Evolutionary conservation across 1,140 invertebrate genomes (phyloP).

Genomic region (Trachymyrmex cornetzi): DNA sequence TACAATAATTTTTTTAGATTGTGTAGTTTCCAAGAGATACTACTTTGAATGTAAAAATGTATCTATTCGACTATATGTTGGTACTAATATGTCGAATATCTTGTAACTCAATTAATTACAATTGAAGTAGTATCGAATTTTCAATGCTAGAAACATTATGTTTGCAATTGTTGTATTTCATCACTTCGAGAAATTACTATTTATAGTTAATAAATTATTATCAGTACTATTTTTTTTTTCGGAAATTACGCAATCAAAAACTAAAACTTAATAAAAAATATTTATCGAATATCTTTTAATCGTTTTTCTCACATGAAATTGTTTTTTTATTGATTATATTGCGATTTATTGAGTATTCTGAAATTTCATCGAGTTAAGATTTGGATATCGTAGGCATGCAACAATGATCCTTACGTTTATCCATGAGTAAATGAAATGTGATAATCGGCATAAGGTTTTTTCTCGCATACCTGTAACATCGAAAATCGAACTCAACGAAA

Average conservation of each 20-base stretch:
- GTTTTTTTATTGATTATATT: neutral
- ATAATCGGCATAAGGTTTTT: constrained; percentile 38
- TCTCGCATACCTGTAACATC: constrained; percentile 45
- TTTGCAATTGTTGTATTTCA: neutral
- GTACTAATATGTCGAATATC: neutral
- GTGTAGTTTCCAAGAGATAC: neutral
- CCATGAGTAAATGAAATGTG: constrained; percentile 21
- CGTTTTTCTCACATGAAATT: neutral
- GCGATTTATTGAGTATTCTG: constrained; percentile 14
- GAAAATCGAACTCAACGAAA: constrained; percentile 50
- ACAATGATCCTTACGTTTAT: constrained; percentile 39
- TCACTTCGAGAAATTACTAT: neutral
- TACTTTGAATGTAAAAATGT: neutral
- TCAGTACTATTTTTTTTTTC: neutral
- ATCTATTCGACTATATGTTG: neutral
- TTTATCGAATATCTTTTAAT: constrained; percentile 16
- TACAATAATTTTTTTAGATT: neutral
- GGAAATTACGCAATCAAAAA: neutral
- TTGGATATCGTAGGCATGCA: constrained; percentile 28
- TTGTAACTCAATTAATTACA: neutral
- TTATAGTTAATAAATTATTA: neutral
- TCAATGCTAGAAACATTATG: neutral
- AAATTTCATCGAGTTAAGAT: constrained; percentile 31
- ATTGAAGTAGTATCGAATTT: neutral
- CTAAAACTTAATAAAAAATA: constrained; percentile 4